Percentiles rank a stretch among this genome's conserved stretches.
phyloP scores from a whole-genome alignment of 2,888 invertebrate species.

The Sinelater perroti region DNA sequence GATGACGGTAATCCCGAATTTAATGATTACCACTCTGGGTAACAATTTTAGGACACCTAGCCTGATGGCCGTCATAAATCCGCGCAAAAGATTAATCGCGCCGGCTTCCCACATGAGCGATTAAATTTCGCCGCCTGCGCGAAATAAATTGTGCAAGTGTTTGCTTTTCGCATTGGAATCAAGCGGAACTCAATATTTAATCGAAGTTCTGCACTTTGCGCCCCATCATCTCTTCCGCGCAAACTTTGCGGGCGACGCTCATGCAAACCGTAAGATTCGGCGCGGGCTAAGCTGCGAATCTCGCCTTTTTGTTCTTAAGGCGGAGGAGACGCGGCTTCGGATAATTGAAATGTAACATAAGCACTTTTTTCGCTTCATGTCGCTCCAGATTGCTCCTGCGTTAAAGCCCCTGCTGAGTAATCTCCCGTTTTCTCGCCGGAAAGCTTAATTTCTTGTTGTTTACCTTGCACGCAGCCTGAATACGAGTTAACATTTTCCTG shows the following conservation, averaged over 20 bases:
- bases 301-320: neutral
- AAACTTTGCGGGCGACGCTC: constrained; percentile 15
- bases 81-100: constrained; percentile 48
- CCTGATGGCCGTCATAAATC: constrained; percentile 47
- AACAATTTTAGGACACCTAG: constrained; percentile 44
- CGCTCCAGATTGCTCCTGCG: neutral
- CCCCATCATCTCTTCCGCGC: constrained; percentile 17
- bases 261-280: constrained; percentile 4
- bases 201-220: constrained; percentile 38
- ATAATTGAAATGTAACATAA: neutral
- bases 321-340: neutral
- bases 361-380: constrained; percentile 2
- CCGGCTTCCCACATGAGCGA: constrained; percentile 49
- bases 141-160: constrained; percentile 48
- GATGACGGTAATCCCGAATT: constrained; percentile 39
- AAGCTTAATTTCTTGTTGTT: constrained; percentile 14
- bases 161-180: constrained; percentile 48
- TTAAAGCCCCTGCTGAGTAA: neutral
- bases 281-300: constrained; percentile 1
- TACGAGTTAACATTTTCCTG: constrained; percentile 17
- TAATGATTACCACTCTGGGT: constrained; percentile 46
- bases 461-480: constrained; percentile 14
- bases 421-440: neutral
- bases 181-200: constrained; percentile 43
- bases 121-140: constrained; percentile 48